Evolutionary conservation across 2,797 vertebrate species (phyloP), one percentile per base, ranked within the genome.

Genomic region (Neopelma chrysocephalum): DNA sequence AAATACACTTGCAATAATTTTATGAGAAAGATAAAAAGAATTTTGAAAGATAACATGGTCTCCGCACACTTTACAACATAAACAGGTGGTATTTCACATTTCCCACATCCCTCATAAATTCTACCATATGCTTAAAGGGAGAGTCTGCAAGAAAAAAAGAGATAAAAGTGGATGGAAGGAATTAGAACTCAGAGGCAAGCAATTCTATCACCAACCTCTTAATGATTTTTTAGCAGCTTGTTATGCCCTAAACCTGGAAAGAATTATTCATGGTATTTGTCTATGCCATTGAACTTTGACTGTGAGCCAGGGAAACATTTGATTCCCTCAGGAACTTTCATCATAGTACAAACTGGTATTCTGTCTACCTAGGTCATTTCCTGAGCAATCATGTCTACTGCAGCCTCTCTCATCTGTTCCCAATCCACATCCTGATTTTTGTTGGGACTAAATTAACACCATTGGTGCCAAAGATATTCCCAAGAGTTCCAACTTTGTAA

Each of bases 261-360:
- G 13, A 95, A 88, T 93, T 94, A 95, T 83, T 94, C 60, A 84
- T 90, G 9, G 26, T 51, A 84, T 93, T 92, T 96, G 15, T 60
- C 70, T 89, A 48, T 53, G 68, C 29, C 32, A 45, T 60, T 94
- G 91, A 96, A 86, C 57, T 95, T 87, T 51, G 77, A 78, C 69
- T 89, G 60, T 87, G 77, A 93, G 53, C 51, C 47, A 75, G 79
- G 53, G 27, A 96, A 82, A 64, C 25, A 18, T 56, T 29, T 34
- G 8, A 70, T 83, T 89, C 69, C 72, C 38, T 61, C 20, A 58
- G 25, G 69, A 80, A 51, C 51, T 69, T 78, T 89, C 58, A 82
- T 47, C 29, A 23, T 26, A 15, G 9, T 89, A 54, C 84, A 73
- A 40, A 16, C 26, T 66, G 15, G 23, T 73, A 60, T 84, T 90